These are phyloP conservation scores for Etheostoma perlongum DNA, from an alignment of 2,797 vertebrate genomes.

Conservation along the genomic window DNA sequence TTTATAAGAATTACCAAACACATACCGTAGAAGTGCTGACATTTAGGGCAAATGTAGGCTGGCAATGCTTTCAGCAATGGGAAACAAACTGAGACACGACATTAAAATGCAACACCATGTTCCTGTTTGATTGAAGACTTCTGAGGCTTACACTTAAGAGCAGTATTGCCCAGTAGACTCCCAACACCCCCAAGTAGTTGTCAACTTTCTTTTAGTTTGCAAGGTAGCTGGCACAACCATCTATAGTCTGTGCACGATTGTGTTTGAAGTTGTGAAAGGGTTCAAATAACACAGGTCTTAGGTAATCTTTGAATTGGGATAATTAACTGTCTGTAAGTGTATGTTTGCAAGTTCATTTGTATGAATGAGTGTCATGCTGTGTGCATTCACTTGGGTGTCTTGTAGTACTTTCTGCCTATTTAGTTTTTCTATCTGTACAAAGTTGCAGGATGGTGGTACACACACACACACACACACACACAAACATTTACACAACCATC, in stretches of 20 bases:
- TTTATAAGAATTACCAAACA: constrained; percentile 61
- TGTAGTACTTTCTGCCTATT: neutral
- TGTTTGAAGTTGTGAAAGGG: neutral
- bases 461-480: constrained; percentile 6
- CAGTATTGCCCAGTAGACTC: constrained; percentile 2
- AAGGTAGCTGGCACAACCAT: too few species aligned
- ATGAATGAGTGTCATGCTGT: constrained; percentile 3
- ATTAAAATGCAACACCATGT: constrained; percentile 56
- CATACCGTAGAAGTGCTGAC: constrained; percentile 50
- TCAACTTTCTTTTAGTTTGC: neutral
- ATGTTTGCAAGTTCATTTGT: constrained; percentile 27
- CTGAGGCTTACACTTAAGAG: constrained; percentile 15
- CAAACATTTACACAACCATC: constrained; percentile 1
- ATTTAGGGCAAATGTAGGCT: constrained; percentile 48
- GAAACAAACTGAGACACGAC: constrained; percentile 37
- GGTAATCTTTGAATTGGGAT: constrained; percentile 30
- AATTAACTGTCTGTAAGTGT: constrained; percentile 6
- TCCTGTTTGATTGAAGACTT: constrained; percentile 45
- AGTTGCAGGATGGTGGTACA: constrained; percentile 7
- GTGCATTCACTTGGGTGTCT: neutral
- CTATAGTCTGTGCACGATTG: neutral
- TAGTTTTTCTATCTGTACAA: constrained; percentile 11
- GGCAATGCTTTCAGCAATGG: constrained; percentile 37
- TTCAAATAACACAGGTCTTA: constrained; percentile 3
- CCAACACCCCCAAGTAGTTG: neutral